Evolutionary conservation across 2,888 invertebrate genomes (phyloP), one percentile per base, ranked within the genome.

Genomic region (Spisula solida): DNA sequence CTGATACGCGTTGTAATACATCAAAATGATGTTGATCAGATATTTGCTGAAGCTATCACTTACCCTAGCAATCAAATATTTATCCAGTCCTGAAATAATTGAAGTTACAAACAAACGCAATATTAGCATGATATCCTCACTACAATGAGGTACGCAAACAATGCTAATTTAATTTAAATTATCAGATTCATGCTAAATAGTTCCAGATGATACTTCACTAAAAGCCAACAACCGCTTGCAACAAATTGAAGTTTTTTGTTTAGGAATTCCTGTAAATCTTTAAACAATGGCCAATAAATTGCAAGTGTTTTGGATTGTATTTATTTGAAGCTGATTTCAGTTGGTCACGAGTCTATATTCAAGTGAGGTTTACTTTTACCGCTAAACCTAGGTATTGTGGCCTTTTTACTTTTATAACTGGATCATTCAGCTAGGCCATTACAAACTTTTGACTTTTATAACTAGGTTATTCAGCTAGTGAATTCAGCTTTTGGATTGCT

Each of bases 81-180:
- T 25, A 66, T 66, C 25, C 60, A 66, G 12, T 10, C 25, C 60
- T 25, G 4, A 66, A 66, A 0, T 25, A 66, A 66, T 66, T 25
- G 10, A n/a, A 66, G 8, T 25, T 66, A 10, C 25, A 66, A 66
- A n/a, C 25, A 66, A 25, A 25, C 25, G 25, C 25, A n/a, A 66
- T 66, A 25, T 25, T 66, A 0, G 25, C 60, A 66, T 41, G 41
- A 41, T 41, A 5, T 41, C 41, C 41, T 25, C 60, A n/a, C n/a
- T 25, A n/a, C 60, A 66, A 66, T 66, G 25, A 66, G 60, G n/a
- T 66, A 66, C n/a, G 60, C 60, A 66, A 66, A 66, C 60, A 66
- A 66, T 66, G 60, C 25, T 25, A 66, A 66, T 66, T 66, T 20
- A 25, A 66, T 66, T 66, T 25, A 25, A 66, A 25, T 25, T 12